Evolutionary conservation across 2,888 invertebrate genomes (phyloP).

Genomic region (Drosophila formosana): DNA sequence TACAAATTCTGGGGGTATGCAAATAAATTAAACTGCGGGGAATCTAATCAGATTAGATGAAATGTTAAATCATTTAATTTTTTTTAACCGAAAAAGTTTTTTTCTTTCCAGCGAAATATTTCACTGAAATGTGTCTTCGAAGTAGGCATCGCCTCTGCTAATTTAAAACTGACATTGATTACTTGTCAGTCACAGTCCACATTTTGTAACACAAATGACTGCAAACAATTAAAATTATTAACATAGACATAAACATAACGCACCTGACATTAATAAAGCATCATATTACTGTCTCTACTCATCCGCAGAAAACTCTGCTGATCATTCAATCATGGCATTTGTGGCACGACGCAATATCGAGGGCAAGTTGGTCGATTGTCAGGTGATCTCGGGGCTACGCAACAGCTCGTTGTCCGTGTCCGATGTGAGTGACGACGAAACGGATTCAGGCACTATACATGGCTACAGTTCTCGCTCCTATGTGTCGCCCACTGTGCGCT

Average conservation of each 20-base stretch:
- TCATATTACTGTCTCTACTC: not conserved
- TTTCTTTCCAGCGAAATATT: too few species aligned
- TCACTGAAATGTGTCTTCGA: not conserved
- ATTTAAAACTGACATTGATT: not conserved
- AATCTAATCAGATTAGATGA: too few species aligned
- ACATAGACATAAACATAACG: slow-evolving; percentile 30
- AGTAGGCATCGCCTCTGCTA: not conserved
- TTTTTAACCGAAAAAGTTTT: too few species aligned
- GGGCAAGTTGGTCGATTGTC: slow-evolving; percentile 58
- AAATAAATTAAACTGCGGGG: too few species aligned
- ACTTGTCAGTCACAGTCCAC: slow-evolving; percentile 5
- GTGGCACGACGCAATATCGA: slow-evolving; percentile 54
- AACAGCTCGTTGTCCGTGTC: slow-evolving; percentile 10
- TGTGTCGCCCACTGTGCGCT: slow-evolving; percentile 61
- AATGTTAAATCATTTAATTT: too few species aligned
- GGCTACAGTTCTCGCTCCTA: slow-evolving; percentile 58
- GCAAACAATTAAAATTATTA: slow-evolving; percentile 13
- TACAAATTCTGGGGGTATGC: too few species aligned
- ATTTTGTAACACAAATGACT: slow-evolving; percentile 32
- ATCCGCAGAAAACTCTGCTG: slow-evolving; percentile 19
- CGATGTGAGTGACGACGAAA: slow-evolving; percentile 60
- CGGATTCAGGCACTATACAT: slow-evolving; percentile 29
- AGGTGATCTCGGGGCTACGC: slow-evolving; percentile 35
- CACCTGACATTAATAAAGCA: not conserved
- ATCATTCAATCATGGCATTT: slow-evolving; percentile 18